Conservation (phyloP, 2,797 vertebrate genomes). For the Alosa sapidissima region DNA sequence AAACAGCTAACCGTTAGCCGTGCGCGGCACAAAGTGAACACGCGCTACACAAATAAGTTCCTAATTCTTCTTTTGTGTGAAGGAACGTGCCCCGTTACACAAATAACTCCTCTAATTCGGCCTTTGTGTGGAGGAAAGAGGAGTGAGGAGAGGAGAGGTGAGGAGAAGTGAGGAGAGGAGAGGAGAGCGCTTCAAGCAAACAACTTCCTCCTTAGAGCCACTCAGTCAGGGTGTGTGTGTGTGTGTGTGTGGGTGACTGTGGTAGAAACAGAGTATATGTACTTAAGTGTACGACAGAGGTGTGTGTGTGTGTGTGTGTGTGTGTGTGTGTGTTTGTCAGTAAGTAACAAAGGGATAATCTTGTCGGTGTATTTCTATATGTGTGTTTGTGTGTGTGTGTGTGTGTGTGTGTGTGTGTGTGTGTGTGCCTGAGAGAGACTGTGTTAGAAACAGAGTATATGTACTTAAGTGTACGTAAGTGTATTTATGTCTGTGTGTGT, state of each 20-base stretch:
- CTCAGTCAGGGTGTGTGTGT: background rate
- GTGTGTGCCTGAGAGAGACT: no score
- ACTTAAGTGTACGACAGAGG: background rate
- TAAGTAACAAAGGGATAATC: no score
- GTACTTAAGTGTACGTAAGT: no score
- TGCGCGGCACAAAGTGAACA: slow-evolving; percentile 71
- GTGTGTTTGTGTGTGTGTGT: no score
- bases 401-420: no score
- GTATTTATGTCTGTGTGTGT: no score
- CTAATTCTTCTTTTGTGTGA: slow-evolving; percentile 72
- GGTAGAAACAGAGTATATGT: slow-evolving; percentile 12
- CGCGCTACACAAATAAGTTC: slow-evolving; percentile 78
- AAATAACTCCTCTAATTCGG: slow-evolving; percentile 71
- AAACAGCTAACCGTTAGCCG: slow-evolving; percentile 74
- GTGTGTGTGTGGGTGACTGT: background rate
- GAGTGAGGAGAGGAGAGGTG: background rate
- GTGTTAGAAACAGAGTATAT: no score
- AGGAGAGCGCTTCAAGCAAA: background rate
- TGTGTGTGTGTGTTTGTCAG: no score
- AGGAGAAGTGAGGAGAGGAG: background rate
- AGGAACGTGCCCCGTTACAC: slow-evolving; percentile 64
- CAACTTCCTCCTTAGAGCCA: slow-evolving; percentile 10
- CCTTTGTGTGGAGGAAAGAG: slow-evolving; percentile 53
- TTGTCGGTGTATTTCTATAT: no score
- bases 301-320: no score